These are phyloP conservation scores for Poeciliopsis retropinna DNA, from an alignment of 2,113 vertebrate species.

Conservation along the genomic window DNA sequence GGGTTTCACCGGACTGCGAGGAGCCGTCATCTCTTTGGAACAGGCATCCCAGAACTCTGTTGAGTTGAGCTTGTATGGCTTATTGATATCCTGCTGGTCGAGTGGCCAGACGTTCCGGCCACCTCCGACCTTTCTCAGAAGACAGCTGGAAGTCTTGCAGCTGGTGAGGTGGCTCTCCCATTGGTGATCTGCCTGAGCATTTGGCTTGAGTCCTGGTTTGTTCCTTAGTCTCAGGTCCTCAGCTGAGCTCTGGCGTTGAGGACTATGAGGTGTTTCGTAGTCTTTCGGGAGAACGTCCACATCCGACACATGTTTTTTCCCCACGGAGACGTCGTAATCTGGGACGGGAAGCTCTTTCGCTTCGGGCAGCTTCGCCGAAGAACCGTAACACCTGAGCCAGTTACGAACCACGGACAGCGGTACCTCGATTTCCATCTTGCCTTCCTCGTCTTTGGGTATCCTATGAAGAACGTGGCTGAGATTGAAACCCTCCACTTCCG, in stretches of 20 bases:
- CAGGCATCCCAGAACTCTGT: conserved; percentile 20
- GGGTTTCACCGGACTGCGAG: not conserved
- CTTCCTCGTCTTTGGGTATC: conserved; percentile 28
- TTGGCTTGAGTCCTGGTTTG: not conserved
- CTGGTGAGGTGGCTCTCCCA: not conserved
- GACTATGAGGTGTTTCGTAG: conserved; percentile 26
- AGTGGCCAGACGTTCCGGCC: conserved; percentile 1
- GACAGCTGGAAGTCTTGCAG: conserved; percentile 9
- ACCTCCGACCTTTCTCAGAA: conserved; percentile 7
- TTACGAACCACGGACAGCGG: conserved; percentile 73
- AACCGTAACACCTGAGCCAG: conserved; percentile 59
- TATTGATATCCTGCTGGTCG: not conserved
- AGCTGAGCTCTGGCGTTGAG: conserved; percentile 3
- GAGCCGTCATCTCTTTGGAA: conserved; percentile 5
- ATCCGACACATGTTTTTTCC: not conserved
- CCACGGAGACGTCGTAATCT: not conserved
- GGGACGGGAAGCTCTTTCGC: conserved; percentile 9
- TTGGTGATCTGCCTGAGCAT: rapidly evolving
- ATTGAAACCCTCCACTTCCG: conserved; percentile 15
- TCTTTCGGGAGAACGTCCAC: conserved; percentile 18
- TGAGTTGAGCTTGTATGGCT: conserved; percentile 18
- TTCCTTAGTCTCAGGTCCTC: conserved; percentile 29
- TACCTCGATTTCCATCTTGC: conserved; percentile 79
- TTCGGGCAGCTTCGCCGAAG: conserved; percentile 4
- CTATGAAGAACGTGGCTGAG: conserved; percentile 12